Base-by-base conservation (phyloP, 2,113 vertebrate genomes). In the Pleuronectes platessa region DNA sequence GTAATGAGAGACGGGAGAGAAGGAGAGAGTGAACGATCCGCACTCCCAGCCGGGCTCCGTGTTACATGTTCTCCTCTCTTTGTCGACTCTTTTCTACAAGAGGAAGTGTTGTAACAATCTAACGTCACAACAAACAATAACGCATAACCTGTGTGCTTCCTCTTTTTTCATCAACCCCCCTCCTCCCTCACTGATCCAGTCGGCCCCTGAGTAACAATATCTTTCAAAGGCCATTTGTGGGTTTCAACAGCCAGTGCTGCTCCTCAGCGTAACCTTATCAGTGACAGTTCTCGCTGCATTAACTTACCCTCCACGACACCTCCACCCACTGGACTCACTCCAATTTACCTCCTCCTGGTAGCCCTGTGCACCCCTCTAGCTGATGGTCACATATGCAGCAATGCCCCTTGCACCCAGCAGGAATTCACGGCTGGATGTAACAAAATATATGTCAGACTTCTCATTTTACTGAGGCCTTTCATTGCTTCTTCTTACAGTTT, bases 381-480 rank as follows among this genome's bases (percentile, higher is more conserved):
- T 49, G 40, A 76, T 49, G 73, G 58, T 76, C 70, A 75, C 73
- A 65, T 58, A 66, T 65, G 68, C 71, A 58, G 75, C 62, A 74
- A 73, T 35, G 66, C 67, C 0, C 4, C 76, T 47, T 71, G 54
- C 74, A 56, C 59, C 78, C 40, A 7, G 31, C 26, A 90, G 86
- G 86, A 91, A 91, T 91, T 88, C 88, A 68, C 68, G 70, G 68
- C 85, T 82, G 59, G 51, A 84, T 83, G 91, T 87, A 91, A 91
- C 75, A 77, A 88, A 85, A 93, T 89, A 88, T 86, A 90, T 87
- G 90, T 80, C 86, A 87, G 61, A 71, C 76, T 54, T 86, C 83
- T 88, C 82, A 71, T 42, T 83, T 91, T 86, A 88, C 88, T 68
- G 72, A 78, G 73, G 66, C 74, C 79, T 71, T 79, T 70, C 17